phyloP scores from a whole-genome alignment of 1,140 invertebrate genomes.

The Babylonia areolata region DNA sequence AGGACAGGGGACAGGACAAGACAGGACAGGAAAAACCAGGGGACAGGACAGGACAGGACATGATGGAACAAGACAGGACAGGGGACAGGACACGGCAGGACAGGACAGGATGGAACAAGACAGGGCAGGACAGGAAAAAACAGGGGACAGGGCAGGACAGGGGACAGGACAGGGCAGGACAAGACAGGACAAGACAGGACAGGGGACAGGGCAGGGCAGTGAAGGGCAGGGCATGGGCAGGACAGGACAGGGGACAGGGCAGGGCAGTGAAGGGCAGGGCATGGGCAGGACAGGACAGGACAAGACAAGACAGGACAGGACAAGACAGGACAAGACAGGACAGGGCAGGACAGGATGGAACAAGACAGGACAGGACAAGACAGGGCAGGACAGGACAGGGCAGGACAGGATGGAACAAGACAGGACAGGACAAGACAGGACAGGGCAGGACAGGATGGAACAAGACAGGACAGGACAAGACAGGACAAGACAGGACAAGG shows the following conservation, averaged over 20 bases:
- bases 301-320: constrained; percentile 34
- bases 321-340: constrained; percentile 39
- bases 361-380: constrained; percentile 13
- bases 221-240: too few species aligned
- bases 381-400: constrained; percentile 26
- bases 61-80: too few species aligned
- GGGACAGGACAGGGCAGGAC: constrained; percentile 2
- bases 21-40: constrained; percentile 18
- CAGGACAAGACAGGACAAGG: constrained; percentile 37
- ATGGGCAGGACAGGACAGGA: constrained; percentile 21
- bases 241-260: constrained; percentile 11
- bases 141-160: too few species aligned
- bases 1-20: constrained; percentile 4
- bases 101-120: constrained; percentile 2
- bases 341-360: constrained; percentile 18
- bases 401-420: constrained; percentile 25
- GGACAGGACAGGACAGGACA: constrained; percentile 6
- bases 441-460: constrained; percentile 29
- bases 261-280: neutral
- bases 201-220: too few species aligned
- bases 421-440: constrained; percentile 33
- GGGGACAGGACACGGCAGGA: constrained; percentile 12
- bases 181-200: constrained; percentile 24
- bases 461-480: constrained; percentile 40
- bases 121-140: neutral